Base-by-base conservation (phyloP, 2,113 vertebrate genomes). In the Crypturellus undulatus region DNA sequence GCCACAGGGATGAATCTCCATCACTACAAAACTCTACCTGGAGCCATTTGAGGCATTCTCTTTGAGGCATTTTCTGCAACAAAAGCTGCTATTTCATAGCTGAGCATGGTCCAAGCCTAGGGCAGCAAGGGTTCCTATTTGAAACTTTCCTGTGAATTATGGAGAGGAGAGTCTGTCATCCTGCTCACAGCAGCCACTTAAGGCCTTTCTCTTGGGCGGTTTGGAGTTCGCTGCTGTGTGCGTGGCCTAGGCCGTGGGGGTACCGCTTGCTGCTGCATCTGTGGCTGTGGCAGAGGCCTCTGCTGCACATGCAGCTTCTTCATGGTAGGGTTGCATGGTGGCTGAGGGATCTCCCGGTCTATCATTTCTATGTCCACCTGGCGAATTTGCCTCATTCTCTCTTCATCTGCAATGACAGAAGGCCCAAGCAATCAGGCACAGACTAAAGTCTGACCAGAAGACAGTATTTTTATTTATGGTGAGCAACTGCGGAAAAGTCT, bases 231-330 rank as follows among this genome's bases (percentile, higher is more conserved):
- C 4, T 63, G 94, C 34, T 91, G 93, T 1, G 71, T 42, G 36
- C 97, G 95, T 6, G 96, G 93, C 68, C 80, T 78, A 19, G 97
- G 96, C 47, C 13, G 87, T 0, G 92, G 95, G 6, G 93, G 88
- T 12, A 11, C 10, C 0, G 25, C 7, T 32, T 54, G 88, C 36
- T 77, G 84, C 25, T 24, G 93, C 14, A 5, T 3, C 12, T 65
- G 70, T 43, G 83, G 80, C 79, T 9, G 30, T 52, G 52, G 84
- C 63, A 78, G 84, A 0, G 80, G 95, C 24, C 47, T 75, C 80
- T 84, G 83, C 68, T 90, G 96, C n/a, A 90, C 26, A 0, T 18
- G 26, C n/a, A 21, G n/a, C 71, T 90, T 92, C 72, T 9, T 87
- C 0, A 22, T 58, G 22, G 63, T n/a, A 32, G n/a, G 75, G 3